Conservation (phyloP, 2,797 vertebrate genomes). For the Eremophila alpestris region DNA sequence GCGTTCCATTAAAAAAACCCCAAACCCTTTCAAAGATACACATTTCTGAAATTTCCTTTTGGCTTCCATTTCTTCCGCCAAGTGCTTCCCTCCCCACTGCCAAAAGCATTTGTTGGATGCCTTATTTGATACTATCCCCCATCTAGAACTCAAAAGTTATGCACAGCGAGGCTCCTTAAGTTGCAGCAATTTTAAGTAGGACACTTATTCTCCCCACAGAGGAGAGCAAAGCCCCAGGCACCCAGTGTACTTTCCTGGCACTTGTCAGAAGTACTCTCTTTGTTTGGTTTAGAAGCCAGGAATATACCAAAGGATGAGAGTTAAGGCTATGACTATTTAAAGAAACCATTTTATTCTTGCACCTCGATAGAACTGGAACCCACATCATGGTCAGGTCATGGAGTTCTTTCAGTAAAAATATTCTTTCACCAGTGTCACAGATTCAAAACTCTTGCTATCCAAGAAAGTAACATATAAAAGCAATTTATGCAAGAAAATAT, state of each 20-base stretch:
- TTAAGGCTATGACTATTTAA: neutral
- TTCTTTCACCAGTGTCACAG: neutral
- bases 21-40: neutral
- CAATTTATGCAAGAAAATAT: neutral
- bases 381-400: neutral
- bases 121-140: neutral
- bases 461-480: neutral
- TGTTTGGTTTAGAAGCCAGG: neutral
- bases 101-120: neutral
- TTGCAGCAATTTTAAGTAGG: constrained; percentile 1
- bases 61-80: neutral
- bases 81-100: neutral
- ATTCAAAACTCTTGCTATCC: neutral
- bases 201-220: neutral
- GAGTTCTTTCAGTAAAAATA: neutral
- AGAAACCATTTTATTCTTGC: neutral
- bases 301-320: neutral
- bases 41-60: neutral
- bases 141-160: neutral
- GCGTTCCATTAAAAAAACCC: neutral
- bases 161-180: neutral
- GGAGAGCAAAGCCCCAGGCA: neutral
- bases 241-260: neutral
- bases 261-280: neutral
- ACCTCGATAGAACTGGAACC: neutral